Percentiles rank a stretch among this genome's conserved stretches.
Evolutionary conservation across 2,888 invertebrate species (phyloP).

Genomic region (Hyalella azteca): DNA sequence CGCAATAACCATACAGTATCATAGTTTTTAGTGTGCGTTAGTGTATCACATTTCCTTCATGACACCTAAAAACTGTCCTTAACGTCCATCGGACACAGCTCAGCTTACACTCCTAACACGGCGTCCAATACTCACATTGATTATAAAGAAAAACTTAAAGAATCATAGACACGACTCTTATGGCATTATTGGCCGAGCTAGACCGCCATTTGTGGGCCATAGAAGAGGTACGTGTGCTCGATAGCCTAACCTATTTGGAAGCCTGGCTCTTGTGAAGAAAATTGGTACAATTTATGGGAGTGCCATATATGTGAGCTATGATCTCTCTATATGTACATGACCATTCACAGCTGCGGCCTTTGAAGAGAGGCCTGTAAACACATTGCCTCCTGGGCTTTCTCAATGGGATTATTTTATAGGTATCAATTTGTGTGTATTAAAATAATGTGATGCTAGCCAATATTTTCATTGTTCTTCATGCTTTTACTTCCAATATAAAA

Average conservation of each 20-base stretch:
- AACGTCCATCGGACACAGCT: neutral
- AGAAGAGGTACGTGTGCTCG: constrained; percentile 17
- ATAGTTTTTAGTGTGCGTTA: too few species aligned
- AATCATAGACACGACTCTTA: neutral
- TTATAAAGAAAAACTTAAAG: constrained; percentile 13
- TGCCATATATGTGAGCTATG: constrained; percentile 29
- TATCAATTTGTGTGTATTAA: too few species aligned
- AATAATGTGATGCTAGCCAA: too few species aligned
- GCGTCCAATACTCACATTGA: constrained; percentile 31
- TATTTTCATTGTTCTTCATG: too few species aligned
- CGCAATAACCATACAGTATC: too few species aligned
- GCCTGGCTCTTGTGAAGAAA: constrained; percentile 18
- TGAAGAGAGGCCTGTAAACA: neutral
- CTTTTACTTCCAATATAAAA: too few species aligned
- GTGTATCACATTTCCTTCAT: too few species aligned
- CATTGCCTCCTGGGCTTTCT: constrained; percentile 7
- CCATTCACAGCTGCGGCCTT: neutral
- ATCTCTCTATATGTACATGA: constrained; percentile 30
- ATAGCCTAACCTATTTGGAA: constrained; percentile 32
- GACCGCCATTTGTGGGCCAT: constrained; percentile 10
- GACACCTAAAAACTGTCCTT: neutral
- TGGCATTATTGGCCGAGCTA: constrained; percentile 27
- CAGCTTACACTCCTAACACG: constrained; percentile 12
- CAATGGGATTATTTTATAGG: too few species aligned
- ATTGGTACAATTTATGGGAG: constrained; percentile 32